phyloP scores from a whole-genome alignment of 2,888 invertebrate species.

The Drosophila subquinaria region DNA sequence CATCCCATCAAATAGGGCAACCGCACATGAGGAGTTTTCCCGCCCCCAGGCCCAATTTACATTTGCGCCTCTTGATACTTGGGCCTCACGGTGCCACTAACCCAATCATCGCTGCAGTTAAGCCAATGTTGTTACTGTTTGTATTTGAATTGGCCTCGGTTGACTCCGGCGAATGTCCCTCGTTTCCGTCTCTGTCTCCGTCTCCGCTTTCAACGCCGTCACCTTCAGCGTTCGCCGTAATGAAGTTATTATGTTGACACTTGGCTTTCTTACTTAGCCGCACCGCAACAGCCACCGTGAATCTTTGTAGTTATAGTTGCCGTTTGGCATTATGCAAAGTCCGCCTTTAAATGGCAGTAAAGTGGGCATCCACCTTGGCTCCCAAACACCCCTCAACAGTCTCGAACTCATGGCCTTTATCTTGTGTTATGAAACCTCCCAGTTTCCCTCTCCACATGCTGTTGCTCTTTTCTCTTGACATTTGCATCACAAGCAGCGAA shows the following conservation, averaged over 20 bases:
- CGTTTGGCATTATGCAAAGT: slow-evolving; percentile 44
- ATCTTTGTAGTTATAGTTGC: slow-evolving; percentile 61
- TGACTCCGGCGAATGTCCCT: slow-evolving; percentile 11
- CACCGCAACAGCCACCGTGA: slow-evolving; percentile 48
- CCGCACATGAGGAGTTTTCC: slow-evolving; percentile 24
- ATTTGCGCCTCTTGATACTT: slow-evolving; percentile 19
- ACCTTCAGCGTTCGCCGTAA: slow-evolving; percentile 48
- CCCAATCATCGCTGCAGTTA: slow-evolving; percentile 39
- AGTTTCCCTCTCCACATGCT: slow-evolving; percentile 3
- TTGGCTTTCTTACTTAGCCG: slow-evolving; percentile 64
- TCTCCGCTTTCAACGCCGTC: slow-evolving; percentile 25
- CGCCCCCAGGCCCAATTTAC: slow-evolving; percentile 34
- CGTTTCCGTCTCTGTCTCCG: not conserved
- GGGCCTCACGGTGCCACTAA: slow-evolving; percentile 4
- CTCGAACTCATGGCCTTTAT: slow-evolving; percentile 6
- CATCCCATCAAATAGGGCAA: slow-evolving; percentile 59
- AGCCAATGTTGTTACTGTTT: slow-evolving; percentile 52
- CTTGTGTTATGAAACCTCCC: not conserved
- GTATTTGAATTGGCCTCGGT: slow-evolving; percentile 65
- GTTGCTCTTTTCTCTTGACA: slow-evolving; percentile 73
- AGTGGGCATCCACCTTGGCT: slow-evolving; percentile 27
- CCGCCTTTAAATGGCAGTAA: slow-evolving; percentile 45
- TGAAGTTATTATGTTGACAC: slow-evolving; percentile 82
- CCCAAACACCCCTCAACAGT: not conserved
- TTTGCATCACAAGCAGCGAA: slow-evolving; percentile 67